Evolutionary conservation across 2,888 invertebrate species (phyloP), one percentile per base, ranked within the genome.

Genomic region (Pocota personata): DNA sequence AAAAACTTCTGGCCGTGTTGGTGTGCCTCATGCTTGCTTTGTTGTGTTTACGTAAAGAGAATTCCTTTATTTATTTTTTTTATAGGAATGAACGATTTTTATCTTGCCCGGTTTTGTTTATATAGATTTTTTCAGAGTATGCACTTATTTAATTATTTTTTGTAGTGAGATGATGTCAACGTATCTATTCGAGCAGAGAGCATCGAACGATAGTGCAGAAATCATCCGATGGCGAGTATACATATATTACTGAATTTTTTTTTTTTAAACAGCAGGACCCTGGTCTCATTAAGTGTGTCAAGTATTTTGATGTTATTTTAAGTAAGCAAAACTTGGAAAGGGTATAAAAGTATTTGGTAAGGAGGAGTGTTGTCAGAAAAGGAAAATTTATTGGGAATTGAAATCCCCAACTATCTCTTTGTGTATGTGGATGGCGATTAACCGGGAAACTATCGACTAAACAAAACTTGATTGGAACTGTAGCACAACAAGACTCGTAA

Each of bases 41-140:
- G 66, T 62, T 73, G 55, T 46, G 55, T 77, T 60, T 52, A 50
- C 32, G 67, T 57, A 48, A 66, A 66, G 57, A 43, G 10, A 60
- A 19, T 57, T 57, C 2, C 27, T 43, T 64, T 19, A 43, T 71
- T 57, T 14, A 32, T 8, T 35, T 58, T 46, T 3, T 30, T 27
- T 48, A 10, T 46, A 46, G 32, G 35, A 66, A 46, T 16, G 27
- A 48, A 16, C n/a, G 46, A 40, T 30, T 55, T 32, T 55, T 55
- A 14, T 52, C 43, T 62, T 19, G 37, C 27, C 50, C 3, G 10
- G 14, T 60, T 62, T 52, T 67, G 66, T 66, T 55, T 64, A 52
- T 52, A n/a, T 64, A 32, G 43, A 24, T 66, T 57, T 58, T 32
- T 58, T 57, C 32, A 62, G 19, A 40, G 30, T 14, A 50, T 30